These are phyloP conservation scores for Danio choprae DNA, from an alignment of 2,797 vertebrate species.

Conservation along the genomic window DNA sequence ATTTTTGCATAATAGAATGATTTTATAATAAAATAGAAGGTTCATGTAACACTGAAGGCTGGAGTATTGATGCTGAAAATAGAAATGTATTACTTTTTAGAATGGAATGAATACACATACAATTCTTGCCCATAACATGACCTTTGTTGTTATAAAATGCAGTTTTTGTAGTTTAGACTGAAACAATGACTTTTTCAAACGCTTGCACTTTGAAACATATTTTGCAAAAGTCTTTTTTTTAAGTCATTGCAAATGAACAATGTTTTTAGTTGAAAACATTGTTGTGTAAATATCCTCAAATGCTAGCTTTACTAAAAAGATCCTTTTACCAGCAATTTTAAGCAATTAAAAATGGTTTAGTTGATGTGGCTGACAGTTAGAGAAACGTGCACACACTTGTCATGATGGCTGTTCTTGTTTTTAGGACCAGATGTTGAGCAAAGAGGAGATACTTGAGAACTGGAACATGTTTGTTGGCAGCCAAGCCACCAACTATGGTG, in stretches of 20 bases:
- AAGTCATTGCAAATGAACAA: no score
- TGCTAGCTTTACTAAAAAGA: no score
- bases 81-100: background rate
- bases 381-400: background rate
- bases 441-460: conserved; percentile 94
- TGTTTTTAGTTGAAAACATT: no score
- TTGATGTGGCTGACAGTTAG: background rate
- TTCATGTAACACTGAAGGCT: background rate
- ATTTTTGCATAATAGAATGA: background rate
- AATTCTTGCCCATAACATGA: no score
- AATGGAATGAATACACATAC: background rate
- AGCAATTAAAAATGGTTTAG: background rate
- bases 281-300: no score
- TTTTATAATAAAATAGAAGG: background rate
- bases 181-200: no score
- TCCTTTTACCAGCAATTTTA: background rate
- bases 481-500: conserved; percentile 97
- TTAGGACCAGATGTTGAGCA: conserved; percentile 92
- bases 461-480: conserved; percentile 99
- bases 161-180: no score
- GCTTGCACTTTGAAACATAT: no score
- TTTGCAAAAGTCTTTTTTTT: no score
- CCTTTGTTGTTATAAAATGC: no score
- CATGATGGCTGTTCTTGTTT: background rate
- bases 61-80: background rate